Evolutionary conservation across 2,113 vertebrate genomes (phyloP), one percentile per base, ranked within the genome.

Genomic region (Takifugu flavidus): DNA sequence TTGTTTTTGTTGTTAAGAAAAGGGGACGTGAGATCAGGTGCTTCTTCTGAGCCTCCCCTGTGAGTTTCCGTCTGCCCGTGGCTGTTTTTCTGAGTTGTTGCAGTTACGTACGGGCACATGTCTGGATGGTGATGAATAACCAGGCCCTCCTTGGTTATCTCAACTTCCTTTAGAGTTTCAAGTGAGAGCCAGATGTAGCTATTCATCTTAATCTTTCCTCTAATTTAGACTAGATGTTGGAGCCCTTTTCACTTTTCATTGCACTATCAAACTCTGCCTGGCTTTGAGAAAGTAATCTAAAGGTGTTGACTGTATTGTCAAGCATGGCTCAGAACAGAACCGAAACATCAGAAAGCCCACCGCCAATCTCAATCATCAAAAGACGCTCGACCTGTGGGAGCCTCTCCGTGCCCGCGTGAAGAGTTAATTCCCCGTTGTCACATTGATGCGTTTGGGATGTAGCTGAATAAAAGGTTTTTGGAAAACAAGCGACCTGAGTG

Each of bases 141-240:
- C 85, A 67, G 76, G 49, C 79, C 78, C 73, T 84, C 74, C 78
- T 82, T 70, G 82, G 79, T 88, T 88, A 89, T 89, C 88, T 86
- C 53, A 50, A 80, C 79, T 88, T 88, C 84, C 88, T 85, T 79
- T 76, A 79, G 70, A 82, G 80, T 82, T 83, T 72, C 71, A 77
- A 81, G 82, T 59, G 74, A 84, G 67, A 77, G 79, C 84, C 86
- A 89, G 85, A 87, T 84, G 86, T 71, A 82, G 80, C 79, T 58
- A 89, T 89, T 79, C 49, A 73, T 89, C 86, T 88, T 87, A 85
- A 89, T 88, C 82, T 82, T 82, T 86, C 80, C 78, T 74, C 78
- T 86, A 84, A 70, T 85, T 82, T 70, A 64, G 72, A 50, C 73
- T 53, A 6, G 52, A 74, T 74, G 63, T 73, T 62, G 60, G 62